These are phyloP conservation scores for Calcarius lapponicus DNA, from an alignment of 2,797 vertebrate genomes.

Conservation along the genomic window DNA sequence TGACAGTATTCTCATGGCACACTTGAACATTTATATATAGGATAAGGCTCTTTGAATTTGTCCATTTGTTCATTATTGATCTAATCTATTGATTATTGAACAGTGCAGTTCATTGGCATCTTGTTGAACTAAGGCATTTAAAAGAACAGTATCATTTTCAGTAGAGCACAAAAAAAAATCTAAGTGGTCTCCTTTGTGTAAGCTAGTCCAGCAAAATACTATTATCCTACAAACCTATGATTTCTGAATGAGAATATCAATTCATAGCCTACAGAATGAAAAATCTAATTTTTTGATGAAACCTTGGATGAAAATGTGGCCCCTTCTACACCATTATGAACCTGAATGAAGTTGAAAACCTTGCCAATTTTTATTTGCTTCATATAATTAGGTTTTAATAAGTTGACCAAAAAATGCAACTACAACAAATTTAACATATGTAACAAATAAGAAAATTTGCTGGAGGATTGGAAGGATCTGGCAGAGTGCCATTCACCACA, in stretches of 20 bases:
- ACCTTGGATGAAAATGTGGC: background rate
- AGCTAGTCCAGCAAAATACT: background rate
- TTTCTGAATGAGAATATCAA: background rate
- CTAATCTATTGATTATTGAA: background rate
- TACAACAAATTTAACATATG: constrained; percentile 55
- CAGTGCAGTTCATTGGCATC: background rate
- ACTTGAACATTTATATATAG: constrained; percentile 20
- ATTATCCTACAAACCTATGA: background rate
- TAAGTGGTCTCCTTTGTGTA: background rate
- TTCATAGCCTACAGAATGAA: background rate
- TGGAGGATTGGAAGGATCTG: constrained; percentile 56
- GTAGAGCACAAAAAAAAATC: background rate
- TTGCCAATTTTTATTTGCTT: constrained; percentile 11
- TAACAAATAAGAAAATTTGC: constrained; percentile 65
- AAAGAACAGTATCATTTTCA: background rate
- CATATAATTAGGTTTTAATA: constrained; percentile 8
- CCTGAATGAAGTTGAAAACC: background rate
- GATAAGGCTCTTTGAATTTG: constrained; percentile 2
- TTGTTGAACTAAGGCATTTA: background rate
- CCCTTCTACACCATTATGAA: background rate
- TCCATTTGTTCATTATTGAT: background rate
- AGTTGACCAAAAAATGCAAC: constrained; percentile 31
- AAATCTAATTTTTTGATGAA: background rate
- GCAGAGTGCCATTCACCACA: constrained; percentile 68
- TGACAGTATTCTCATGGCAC: background rate